phyloP scores from a whole-genome alignment of 2,888 invertebrate genomes.

The Alviniconcha strummeri region DNA sequence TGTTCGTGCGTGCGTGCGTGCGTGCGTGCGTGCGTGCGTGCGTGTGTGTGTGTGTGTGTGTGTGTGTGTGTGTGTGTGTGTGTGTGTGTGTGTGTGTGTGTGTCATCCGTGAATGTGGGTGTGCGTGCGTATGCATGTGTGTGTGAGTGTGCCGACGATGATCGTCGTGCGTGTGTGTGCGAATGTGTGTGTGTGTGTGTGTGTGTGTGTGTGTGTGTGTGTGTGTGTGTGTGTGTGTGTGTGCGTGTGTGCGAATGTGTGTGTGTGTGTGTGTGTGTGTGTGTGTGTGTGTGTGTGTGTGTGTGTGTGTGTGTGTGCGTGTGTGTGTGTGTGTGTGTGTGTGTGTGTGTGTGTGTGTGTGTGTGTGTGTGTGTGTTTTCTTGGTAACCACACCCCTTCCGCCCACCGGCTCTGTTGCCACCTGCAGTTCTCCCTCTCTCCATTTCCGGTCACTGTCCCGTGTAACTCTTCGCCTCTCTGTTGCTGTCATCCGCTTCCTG shows the following conservation, averaged over 20 bases:
- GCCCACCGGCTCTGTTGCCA: too few relatives aligned
- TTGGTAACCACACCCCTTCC: too few relatives aligned
- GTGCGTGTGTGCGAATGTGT: constrained; percentile 3
- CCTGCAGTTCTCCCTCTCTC: too few relatives aligned
- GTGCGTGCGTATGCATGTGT: neutral
- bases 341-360: neutral
- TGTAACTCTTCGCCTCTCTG: too few relatives aligned
- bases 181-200: neutral
- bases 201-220: neutral
- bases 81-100: neutral
- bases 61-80: neutral
- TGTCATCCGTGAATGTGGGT: too few relatives aligned
- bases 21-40: neutral
- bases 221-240: neutral
- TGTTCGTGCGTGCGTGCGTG: neutral
- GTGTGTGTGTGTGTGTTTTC: neutral
- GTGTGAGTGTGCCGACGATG: neutral
- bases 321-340: neutral
- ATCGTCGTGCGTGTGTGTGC: neutral
- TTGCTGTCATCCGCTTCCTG: too few relatives aligned
- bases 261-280: neutral
- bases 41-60: constrained; percentile 4
- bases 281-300: neutral
- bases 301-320: constrained; percentile 1
- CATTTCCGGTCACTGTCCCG: too few relatives aligned